Conservation (phyloP, 2,888 invertebrate species). For the Hydrotaea cyrtoneurina region DNA sequence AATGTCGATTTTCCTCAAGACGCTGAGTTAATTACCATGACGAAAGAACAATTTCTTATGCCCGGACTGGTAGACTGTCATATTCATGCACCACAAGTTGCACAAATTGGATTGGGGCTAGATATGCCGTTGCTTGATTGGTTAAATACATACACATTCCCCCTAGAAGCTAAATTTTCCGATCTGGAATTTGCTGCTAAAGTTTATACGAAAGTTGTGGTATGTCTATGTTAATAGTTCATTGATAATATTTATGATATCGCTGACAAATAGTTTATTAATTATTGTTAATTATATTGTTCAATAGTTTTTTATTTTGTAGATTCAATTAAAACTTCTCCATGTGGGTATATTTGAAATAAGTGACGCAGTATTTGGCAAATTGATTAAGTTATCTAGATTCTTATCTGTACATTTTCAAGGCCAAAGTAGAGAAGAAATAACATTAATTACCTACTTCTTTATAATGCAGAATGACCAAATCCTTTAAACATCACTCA, state of each 20-base stretch:
- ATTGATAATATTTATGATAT: conserved; percentile 21
- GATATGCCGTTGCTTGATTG: conserved; percentile 91
- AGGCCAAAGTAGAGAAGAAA: no score
- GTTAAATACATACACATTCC: conserved; percentile 92
- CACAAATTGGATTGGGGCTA: conserved; percentile 91
- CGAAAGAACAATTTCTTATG: conserved; percentile 86
- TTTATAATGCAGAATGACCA: no score
- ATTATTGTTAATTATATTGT: neutral
- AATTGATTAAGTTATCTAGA: no score
- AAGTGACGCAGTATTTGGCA: no score
- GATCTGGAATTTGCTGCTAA: conserved; percentile 86
- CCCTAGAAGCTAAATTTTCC: conserved; percentile 87
- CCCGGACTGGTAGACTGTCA: conserved; percentile 95
- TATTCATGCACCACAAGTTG: conserved; percentile 94
- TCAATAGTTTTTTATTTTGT: no score
- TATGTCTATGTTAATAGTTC: conserved; percentile 76
- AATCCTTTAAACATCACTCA: no score
- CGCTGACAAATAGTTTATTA: neutral
- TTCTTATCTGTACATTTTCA: no score
- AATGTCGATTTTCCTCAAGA: conserved; percentile 28
- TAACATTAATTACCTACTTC: no score
- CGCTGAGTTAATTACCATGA: conserved; percentile 72
- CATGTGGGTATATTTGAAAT: no score
- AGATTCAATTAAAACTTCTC: no score
- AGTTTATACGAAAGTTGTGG: conserved; percentile 90